Evolutionary conservation across 1,140 invertebrate species (phyloP).

Genomic region (Agrypnia vestita): DNA sequence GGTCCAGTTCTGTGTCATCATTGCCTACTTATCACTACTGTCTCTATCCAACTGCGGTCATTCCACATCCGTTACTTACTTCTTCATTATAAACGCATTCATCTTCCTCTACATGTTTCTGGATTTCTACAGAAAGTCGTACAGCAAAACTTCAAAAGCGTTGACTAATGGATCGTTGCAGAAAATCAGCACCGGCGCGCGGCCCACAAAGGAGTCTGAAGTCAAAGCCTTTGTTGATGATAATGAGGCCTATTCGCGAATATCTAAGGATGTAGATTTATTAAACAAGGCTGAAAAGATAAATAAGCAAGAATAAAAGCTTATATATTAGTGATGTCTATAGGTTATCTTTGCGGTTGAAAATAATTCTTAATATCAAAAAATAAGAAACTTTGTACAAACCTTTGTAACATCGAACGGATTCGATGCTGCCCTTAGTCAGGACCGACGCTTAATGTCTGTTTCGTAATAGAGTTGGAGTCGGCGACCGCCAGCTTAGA

Average conservation of each 20-base stretch:
- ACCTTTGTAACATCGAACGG: too few species aligned
- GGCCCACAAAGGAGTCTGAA: neutral
- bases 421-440: too few species aligned
- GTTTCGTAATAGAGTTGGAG: too few species aligned
- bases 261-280: conserved; percentile 48
- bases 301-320: conserved; percentile 58
- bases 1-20: conserved; percentile 84
- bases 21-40: conserved; percentile 80
- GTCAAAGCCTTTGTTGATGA: neutral
- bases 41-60: conserved; percentile 84
- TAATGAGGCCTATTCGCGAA: conserved; percentile 42
- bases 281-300: conserved; percentile 43
- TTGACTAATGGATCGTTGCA: conserved; percentile 4
- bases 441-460: too few species aligned
- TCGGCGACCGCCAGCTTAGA: too few species aligned
- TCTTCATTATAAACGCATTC: conserved; percentile 80
- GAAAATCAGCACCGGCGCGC: neutral
- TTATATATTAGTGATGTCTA: too few species aligned
- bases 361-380: too few species aligned
- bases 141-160: conserved; percentile 66
- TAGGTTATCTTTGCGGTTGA: too few species aligned
- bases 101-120: conserved; percentile 90
- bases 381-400: too few species aligned
- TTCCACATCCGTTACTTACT: conserved; percentile 76
- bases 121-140: conserved; percentile 90